Base-by-base conservation (phyloP, 1,140 invertebrate species). In the Macrobrachium nipponense region DNA sequence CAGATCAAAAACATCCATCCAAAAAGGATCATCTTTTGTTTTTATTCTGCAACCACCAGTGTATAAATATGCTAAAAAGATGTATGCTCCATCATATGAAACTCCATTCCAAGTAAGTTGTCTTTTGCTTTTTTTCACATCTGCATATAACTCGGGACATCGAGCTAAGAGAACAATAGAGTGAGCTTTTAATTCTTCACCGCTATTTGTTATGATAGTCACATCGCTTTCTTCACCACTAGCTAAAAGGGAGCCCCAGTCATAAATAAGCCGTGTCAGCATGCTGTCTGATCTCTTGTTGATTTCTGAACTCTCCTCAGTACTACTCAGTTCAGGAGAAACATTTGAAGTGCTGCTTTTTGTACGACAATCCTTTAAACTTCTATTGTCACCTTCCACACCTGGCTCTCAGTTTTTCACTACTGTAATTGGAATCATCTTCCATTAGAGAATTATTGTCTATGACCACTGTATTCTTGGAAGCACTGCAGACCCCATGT, bases 51-150 rank as follows among this genome's bases (percentile, higher is more conserved):
- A 88, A 80, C 58, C 58, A 1, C 92, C 91, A 87, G 91, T 90
- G 78, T 93, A 92, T 61, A 93, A 82, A 86, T 91, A 92, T 89
- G 91, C 90, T 6, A 93, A 68, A 89, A 92, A 92, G 18, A 90
- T 90, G 59, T 91, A 87, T 17, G 91, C 91, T 62, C 90, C 83
- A 20, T 86, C 82, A 82, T 90, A 89, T 36, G 90, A 89, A 44
- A 89, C 78, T 59, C 87, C 18, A 59, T 59, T 91, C 90, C 92
- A 73, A 7, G 82, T 70, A 60, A 90, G 84, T 12, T 82, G 7
- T 17, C 78, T 79, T 68, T 83, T 81, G 7, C 7, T 59, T 64
- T n/a, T 20, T 51, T 89, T 86, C 43, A 91, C 82, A 72, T 92
- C 91, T n/a, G 90, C 80, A 76, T 92, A 87, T 17, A 93, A 88